Evolutionary conservation across 2,113 vertebrate genomes (phyloP), one percentile per base, ranked within the genome.

Genomic region (Craseonycteris thonglongyai): DNA sequence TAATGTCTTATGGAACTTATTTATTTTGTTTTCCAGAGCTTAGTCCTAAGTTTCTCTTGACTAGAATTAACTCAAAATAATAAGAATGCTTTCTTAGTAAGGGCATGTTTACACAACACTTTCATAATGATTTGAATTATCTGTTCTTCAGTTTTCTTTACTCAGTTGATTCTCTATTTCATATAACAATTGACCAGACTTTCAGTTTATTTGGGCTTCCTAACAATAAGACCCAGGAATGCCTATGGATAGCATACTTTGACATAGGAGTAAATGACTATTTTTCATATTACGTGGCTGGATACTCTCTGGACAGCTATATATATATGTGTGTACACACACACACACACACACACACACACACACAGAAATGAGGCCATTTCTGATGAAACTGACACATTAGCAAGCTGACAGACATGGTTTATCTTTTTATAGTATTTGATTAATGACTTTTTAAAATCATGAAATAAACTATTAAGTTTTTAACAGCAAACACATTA

Each of bases 361-460:
- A n/a, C n/a, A n/a, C n/a, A n/a, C 9, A 63, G 28, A 26, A 92
- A 42, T 76, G 4, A 71, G 47, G 28, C 26, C 40, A 61, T 79
- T 88, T 84, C 19, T 14, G 56, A 49, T 76, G 38, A 94, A 79
- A 74, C 6, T 8, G 61, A 68, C 6, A 56, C 30, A 90, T 59
- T 88, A 88, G 76, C 18, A 93, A 45, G 15, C 42, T 81, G 38
- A 21, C 7, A 93, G 40, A 51, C 40, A 51, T 22, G 19, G 72
- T 19, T 75, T 93, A 88, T 15, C 10, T 49, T 35, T 69, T 85
- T 42, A 19, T 28, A 65, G 6, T 45, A 78, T 86, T 91, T 90
- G 30, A 84, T 85, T 88, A 89, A 91, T 86, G n/a, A 58, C 12
- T 72, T 72, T 86, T 66, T 86, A 90, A 95, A 96, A 88, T 88